phyloP scores from a whole-genome alignment of 2,113 vertebrate genomes.

The Archocentrus centrarchus region DNA sequence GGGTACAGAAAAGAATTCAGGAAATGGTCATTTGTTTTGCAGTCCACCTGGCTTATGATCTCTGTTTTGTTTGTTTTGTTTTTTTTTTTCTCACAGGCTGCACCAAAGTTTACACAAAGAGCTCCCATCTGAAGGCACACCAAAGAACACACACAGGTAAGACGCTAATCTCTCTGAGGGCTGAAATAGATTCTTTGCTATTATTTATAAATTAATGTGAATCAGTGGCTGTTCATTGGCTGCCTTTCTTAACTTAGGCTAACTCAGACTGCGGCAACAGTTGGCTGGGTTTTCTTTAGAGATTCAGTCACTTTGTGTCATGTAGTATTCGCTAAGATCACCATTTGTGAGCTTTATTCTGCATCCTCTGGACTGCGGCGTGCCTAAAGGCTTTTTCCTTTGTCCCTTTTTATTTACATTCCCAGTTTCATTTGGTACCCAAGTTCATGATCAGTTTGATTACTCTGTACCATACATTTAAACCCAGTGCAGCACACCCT shows the following conservation, averaged over 20 bases:
- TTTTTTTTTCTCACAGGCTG: slow-evolving; percentile 82
- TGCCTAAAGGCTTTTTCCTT: neutral
- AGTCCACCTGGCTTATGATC: neutral
- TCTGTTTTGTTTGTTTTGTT: neutral
- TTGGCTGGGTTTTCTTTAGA: too few relatives aligned
- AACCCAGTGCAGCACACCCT: too few relatives aligned
- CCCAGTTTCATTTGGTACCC: too few relatives aligned
- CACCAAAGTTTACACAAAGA: slow-evolving; percentile 94
- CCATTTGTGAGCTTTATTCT: too few relatives aligned
- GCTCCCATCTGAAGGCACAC: slow-evolving; percentile 94
- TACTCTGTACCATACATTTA: too few relatives aligned
- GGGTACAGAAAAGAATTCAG: neutral
- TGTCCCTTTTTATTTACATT: too few relatives aligned
- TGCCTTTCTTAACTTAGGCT: neutral
- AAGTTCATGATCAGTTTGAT: too few relatives aligned
- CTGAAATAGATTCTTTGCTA: neutral
- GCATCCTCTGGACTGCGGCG: too few relatives aligned
- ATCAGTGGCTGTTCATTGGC: neutral
- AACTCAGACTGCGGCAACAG: too few relatives aligned
- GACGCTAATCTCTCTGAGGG: neutral
- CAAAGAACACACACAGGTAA: slow-evolving; percentile 94
- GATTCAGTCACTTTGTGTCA: too few relatives aligned
- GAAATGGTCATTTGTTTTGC: too few relatives aligned
- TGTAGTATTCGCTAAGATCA: too few relatives aligned
- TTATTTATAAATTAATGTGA: neutral